A percentile compares a stretch with the other conserved stretches of the same genome.
Evolutionary conservation across 1,140 invertebrate species (phyloP).

Genomic region (Drosophila lini): DNA sequence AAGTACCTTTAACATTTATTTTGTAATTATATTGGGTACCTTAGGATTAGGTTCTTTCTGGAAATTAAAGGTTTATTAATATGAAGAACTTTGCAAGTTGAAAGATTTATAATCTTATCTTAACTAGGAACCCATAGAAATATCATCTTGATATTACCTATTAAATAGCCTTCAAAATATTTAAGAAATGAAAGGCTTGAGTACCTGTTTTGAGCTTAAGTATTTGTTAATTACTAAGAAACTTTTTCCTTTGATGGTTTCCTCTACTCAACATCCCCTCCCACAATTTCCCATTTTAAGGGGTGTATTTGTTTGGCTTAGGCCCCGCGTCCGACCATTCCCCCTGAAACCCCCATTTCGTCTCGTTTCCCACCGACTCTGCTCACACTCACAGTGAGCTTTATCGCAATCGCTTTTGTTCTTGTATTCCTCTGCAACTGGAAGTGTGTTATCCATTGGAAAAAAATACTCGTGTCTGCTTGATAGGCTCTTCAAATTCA

Average conservation of each 20-base stretch:
- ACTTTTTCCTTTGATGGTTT: not conserved
- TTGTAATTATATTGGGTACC: not conserved
- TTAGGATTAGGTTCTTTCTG: not conserved
- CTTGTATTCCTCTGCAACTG: slow-evolving; percentile 57
- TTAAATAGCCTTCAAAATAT: too few relatives aligned
- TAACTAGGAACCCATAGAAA: not conserved
- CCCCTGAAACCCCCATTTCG: slow-evolving; percentile 8
- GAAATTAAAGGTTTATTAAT: not conserved
- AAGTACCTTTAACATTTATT: slow-evolving; percentile 51
- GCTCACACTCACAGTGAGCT: slow-evolving; percentile 25
- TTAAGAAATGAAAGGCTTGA: not conserved
- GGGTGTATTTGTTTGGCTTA: slow-evolving; percentile 68
- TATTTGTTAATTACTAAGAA: slow-evolving; percentile 1
- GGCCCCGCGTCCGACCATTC: not conserved
- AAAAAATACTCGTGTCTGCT: slow-evolving; percentile 15
- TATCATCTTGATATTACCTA: too few relatives aligned
- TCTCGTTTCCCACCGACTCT: slow-evolving; percentile 32
- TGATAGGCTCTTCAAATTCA: slow-evolving; percentile 45
- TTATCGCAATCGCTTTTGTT: slow-evolving; percentile 56
- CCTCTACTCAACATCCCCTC: slow-evolving; percentile 1
- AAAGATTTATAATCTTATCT: not conserved
- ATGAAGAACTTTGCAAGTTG: fast-evolving
- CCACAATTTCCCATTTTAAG: slow-evolving; percentile 30
- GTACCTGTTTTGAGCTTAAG: not conserved
- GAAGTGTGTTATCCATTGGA: slow-evolving; percentile 60